These are phyloP conservation scores for Scomber scombrus DNA, from an alignment of 2,113 vertebrate genomes.

Conservation along the genomic window DNA sequence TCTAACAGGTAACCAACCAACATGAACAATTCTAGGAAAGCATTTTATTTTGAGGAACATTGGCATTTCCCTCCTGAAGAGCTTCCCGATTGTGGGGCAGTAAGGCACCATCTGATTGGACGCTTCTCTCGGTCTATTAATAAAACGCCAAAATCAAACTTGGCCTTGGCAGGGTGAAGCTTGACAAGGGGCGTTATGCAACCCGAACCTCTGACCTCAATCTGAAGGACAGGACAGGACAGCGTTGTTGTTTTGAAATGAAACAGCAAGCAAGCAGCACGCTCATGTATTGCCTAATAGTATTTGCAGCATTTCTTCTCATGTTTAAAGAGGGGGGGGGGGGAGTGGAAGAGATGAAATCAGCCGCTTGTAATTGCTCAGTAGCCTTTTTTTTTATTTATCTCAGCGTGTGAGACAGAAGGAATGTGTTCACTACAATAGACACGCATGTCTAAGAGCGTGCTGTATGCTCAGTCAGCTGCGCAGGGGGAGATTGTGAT, in stretches of 20 bases:
- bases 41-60: neutral
- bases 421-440: slow-evolving; percentile 73
- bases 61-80: neutral
- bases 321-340: slow-evolving; percentile 4
- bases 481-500: slow-evolving; percentile 35
- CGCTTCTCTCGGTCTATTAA: slow-evolving; percentile 69
- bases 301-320: slow-evolving; percentile 34
- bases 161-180: slow-evolving; percentile 50
- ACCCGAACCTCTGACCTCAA: slow-evolving; percentile 61
- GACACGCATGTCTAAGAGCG: slow-evolving; percentile 47
- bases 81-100: slow-evolving; percentile 4
- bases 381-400: slow-evolving; percentile 54
- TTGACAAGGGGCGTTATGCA: slow-evolving; percentile 62
- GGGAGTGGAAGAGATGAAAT: slow-evolving; percentile 52
- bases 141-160: slow-evolving; percentile 67
- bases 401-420: slow-evolving; percentile 65
- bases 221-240: slow-evolving; percentile 37
- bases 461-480: slow-evolving; percentile 51
- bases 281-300: slow-evolving; percentile 6
- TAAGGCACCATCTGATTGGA: slow-evolving; percentile 36
- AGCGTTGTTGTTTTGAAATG: slow-evolving; percentile 46
- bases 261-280: neutral
- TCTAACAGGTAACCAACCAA: neutral
- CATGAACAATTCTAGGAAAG: neutral
- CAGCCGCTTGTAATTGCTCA: slow-evolving; percentile 56